phyloP scores from a whole-genome alignment of 2,888 invertebrate species.

The Scrobipalpa atriplicella region DNA sequence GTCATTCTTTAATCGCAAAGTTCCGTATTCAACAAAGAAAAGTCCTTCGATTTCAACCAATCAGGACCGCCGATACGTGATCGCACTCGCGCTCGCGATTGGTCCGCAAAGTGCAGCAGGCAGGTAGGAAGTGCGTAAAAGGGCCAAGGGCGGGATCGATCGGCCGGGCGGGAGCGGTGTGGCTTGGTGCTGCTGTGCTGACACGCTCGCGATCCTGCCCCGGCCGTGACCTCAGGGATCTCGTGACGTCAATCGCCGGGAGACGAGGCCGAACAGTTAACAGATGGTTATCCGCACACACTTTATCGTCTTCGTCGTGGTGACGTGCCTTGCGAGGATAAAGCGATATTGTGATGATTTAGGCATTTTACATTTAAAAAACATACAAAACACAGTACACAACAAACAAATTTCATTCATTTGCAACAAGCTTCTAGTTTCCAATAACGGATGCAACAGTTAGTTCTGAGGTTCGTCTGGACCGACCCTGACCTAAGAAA shows the following conservation, averaged over 20 bases:
- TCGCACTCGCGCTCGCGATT: neutral
- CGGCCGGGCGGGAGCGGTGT: conserved; percentile 17
- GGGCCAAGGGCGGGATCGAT: conserved; percentile 58
- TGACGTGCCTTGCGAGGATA: no score
- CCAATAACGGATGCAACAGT: conserved; percentile 5
- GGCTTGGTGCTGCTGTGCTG: no score
- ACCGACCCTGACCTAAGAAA: neutral
- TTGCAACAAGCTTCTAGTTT: neutral
- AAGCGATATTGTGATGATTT: no score
- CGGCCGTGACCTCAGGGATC: conserved; percentile 63
- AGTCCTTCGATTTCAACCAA: neutral
- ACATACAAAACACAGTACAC: no score
- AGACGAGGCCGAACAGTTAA: neutral
- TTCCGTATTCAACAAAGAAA: neutral
- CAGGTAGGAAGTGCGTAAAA: conserved; percentile 32
- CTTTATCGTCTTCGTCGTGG: neutral
- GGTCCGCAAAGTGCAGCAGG: conserved; percentile 7
- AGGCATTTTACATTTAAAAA: no score
- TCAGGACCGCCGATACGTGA: conserved; percentile 4
- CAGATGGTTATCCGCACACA: neutral
- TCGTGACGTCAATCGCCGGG: conserved; percentile 16
- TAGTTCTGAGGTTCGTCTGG: neutral
- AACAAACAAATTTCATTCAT: neutral
- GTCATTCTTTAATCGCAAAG: neutral
- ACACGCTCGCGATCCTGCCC: conserved; percentile 49